Percentiles rank a stretch among this genome's conserved stretches.
phyloP scores from a whole-genome alignment of 2,797 vertebrate genomes.

The Ataeniobius toweri region DNA sequence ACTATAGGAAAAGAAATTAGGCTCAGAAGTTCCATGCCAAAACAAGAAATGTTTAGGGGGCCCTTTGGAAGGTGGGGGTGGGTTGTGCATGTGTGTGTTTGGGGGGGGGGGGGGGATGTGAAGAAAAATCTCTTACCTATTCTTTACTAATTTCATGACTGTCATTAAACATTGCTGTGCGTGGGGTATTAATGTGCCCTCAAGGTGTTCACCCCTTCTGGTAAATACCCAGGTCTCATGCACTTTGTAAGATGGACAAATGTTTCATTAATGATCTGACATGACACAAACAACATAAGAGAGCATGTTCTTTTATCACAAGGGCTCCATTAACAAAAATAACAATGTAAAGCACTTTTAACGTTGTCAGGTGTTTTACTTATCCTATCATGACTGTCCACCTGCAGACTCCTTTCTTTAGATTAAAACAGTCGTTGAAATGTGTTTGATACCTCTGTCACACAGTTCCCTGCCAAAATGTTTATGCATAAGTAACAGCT shows the following conservation, averaged over 20 bases:
- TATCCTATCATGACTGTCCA: conserved; percentile 3
- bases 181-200: conserved; percentile 50
- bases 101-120: background rate
- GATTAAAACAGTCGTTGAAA: conserved; percentile 5
- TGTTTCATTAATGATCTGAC: conserved; percentile 63
- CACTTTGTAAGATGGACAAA: conserved; percentile 42
- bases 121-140: conserved; percentile 14
- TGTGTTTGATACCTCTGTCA: background rate
- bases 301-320: conserved; percentile 37
- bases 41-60: conserved; percentile 21
- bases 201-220: conserved; percentile 28
- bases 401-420: conserved; percentile 3
- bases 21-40: conserved; percentile 46
- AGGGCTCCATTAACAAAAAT: conserved; percentile 58
- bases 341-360: conserved; percentile 64
- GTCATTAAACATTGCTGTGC: conserved; percentile 15
- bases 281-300: conserved; percentile 44
- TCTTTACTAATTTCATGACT: conserved; percentile 11
- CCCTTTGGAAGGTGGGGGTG: conserved; percentile 1
- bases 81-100: too few species aligned
- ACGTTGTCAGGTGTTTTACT: conserved; percentile 25
- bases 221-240: conserved; percentile 33
- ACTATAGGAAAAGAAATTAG: conserved; percentile 62
- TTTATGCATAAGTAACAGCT: conserved; percentile 6
- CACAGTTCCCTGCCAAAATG: background rate